A percentile compares a stretch with the other conserved stretches of the same genome.
Evolutionary conservation across 2,113 vertebrate species (phyloP).

Genomic region (Etia nguti): DNA sequence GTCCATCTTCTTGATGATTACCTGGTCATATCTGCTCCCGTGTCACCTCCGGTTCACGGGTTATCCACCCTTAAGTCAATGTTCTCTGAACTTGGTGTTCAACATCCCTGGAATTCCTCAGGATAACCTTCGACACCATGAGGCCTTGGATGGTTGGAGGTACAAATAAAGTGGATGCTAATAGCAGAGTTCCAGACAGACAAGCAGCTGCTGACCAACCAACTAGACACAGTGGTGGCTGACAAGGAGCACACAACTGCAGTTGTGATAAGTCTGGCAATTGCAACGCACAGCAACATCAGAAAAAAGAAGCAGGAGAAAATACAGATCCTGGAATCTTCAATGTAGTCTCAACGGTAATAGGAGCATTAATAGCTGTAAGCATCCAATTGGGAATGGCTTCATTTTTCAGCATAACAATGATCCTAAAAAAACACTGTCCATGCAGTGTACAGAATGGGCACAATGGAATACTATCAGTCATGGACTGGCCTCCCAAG

Average conservation of each 20-base stretch:
- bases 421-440: neutral
- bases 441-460: neutral
- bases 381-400: neutral
- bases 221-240: neutral
- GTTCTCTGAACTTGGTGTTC: neutral
- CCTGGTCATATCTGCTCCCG: neutral
- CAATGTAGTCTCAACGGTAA: neutral
- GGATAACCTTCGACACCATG: fast-evolving
- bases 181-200: neutral
- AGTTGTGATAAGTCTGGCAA: no score
- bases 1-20: neutral
- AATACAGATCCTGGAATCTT: neutral
- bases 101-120: no score
- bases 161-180: neutral
- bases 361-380: neutral
- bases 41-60: neutral
- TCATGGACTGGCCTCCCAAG: neutral
- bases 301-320: neutral
- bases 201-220: neutral
- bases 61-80: neutral
- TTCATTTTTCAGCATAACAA: neutral
- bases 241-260: neutral
- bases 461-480: neutral
- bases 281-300: no score
- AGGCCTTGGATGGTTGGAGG: neutral